These are phyloP conservation scores for Choloepus didactylus DNA, from an alignment of 2,797 vertebrate genomes.

Conservation along the genomic window DNA sequence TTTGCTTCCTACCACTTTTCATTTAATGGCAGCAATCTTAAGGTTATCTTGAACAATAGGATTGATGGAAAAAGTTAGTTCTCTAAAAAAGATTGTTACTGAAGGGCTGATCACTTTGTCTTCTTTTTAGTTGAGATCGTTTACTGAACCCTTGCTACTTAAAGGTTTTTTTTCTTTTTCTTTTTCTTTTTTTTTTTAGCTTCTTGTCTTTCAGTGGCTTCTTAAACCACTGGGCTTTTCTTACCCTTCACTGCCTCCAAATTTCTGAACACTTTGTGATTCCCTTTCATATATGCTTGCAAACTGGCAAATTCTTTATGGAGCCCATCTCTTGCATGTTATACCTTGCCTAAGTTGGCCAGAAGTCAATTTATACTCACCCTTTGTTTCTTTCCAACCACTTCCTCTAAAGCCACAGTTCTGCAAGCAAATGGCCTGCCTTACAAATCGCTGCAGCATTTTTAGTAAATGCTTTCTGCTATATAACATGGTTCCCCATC, in stretches of 20 bases:
- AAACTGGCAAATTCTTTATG: background rate
- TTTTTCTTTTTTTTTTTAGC: too few species aligned
- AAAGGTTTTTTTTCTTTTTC: background rate
- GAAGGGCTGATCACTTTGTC: background rate
- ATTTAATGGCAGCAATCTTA: background rate
- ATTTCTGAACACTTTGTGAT: background rate
- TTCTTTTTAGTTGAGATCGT: background rate
- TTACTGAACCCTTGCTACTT: background rate
- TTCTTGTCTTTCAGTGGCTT: background rate
- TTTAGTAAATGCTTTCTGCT: background rate
- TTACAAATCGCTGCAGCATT: background rate
- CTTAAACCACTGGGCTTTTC: background rate
- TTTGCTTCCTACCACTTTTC: background rate
- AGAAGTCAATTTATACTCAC: background rate
- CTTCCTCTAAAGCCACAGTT: background rate
- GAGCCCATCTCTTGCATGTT: background rate
- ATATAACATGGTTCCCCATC: background rate
- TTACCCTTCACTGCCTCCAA: background rate
- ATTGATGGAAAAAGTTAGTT: background rate
- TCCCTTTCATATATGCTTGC: background rate
- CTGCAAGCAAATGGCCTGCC: background rate
- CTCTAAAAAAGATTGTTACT: background rate
- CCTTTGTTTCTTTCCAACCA: background rate
- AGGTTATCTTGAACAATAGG: constrained; percentile 30
- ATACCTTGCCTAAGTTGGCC: background rate